Base-by-base conservation (phyloP, 64 coral and sea anemone species). In the Platygyra sinensis region DNA sequence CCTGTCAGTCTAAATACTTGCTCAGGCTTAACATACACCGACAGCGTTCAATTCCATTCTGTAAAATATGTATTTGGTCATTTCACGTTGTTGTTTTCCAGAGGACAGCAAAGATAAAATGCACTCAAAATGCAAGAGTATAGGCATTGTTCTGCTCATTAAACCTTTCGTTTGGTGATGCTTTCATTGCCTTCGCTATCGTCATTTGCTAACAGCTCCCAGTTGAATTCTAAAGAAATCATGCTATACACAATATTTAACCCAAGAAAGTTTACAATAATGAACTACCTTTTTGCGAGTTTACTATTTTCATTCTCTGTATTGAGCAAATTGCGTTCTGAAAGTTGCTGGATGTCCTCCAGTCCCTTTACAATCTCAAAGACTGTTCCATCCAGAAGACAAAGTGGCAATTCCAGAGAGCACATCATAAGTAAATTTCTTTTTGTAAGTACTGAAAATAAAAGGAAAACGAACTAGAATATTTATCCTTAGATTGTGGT, bases 271-370 rank as follows among this genome's bases (percentile, higher is more conserved):
- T n/a, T 29, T 69, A 10, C 24, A 69, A 69, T 9, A 50, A 22
- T 49, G 8, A 77, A 28, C 24, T 88, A 99, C 97, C 97, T 89
- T 90, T 95, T 52, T 99, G 94, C 16, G 74, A 87, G 77, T 99
- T 99, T 9, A 99, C 92, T n/a, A 99, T 22, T 82, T 99, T 99
- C 94, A 99, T 99, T 95, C 97, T 93, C 54, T 96, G n/a, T 95
- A 24, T 99, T 99, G 7, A 95, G 94, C 19, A 99, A 89, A 72
- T 96, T 99, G 89, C 97, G 93, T 61, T 99, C 97, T 30, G 97
- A 91, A 10, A 99, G 74, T 75, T 99, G 97, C 49, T 99, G 97
- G 49, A 99, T 99, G 19, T 99, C 97, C 73, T 99, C 94, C 29
- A 99, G 81, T 49, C 97, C 97, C 89, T 74, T 88, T 59, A 99